These are phyloP conservation scores for Cryptocephalus moraei DNA, from an alignment of 2,888 invertebrate genomes.

Conservation along the genomic window DNA sequence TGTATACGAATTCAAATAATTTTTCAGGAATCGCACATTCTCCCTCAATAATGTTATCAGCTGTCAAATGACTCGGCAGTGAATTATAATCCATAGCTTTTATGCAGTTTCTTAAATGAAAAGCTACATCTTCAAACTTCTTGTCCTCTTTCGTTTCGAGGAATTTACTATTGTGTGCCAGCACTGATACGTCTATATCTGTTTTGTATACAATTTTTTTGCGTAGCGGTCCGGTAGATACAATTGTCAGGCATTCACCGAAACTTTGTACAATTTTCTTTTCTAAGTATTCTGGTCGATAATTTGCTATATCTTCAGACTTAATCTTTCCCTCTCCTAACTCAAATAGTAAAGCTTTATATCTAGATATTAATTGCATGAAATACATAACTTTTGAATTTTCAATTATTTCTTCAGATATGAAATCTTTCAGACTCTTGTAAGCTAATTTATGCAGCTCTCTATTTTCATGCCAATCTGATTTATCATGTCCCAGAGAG, in stretches of 20 bases:
- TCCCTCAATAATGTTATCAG: slow-evolving; percentile 4
- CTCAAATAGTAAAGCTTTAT: slow-evolving; percentile 18
- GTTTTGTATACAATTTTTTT: slow-evolving; percentile 20
- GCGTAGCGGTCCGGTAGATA: slow-evolving; percentile 13
- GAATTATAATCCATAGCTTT: slow-evolving; percentile 15
- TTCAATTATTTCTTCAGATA: slow-evolving; percentile 8
- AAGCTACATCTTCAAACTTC: slow-evolving; percentile 19
- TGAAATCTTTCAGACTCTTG: slow-evolving; percentile 8
- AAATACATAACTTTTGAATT: slow-evolving; percentile 9
- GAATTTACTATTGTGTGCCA: slow-evolving; percentile 16
- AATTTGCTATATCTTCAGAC: slow-evolving; percentile 16
- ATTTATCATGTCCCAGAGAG: too few species aligned
- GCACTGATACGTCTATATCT: slow-evolving; percentile 17
- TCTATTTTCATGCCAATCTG: slow-evolving; percentile 9
- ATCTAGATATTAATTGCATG: slow-evolving; percentile 10
- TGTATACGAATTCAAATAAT: slow-evolving; percentile 7
- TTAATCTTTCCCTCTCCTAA: slow-evolving; percentile 18
- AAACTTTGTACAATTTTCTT: slow-evolving; percentile 17
- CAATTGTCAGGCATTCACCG: slow-evolving; percentile 18
- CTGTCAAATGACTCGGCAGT: slow-evolving; percentile 6
- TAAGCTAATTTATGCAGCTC: slow-evolving; percentile 10
- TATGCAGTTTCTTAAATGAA: slow-evolving; percentile 21
- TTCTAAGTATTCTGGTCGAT: slow-evolving; percentile 19
- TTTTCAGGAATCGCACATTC: not conserved
- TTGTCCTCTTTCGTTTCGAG: slow-evolving; percentile 12